phyloP scores from a whole-genome alignment of 2,113 vertebrate species.

The Bagarius yarrelli region DNA sequence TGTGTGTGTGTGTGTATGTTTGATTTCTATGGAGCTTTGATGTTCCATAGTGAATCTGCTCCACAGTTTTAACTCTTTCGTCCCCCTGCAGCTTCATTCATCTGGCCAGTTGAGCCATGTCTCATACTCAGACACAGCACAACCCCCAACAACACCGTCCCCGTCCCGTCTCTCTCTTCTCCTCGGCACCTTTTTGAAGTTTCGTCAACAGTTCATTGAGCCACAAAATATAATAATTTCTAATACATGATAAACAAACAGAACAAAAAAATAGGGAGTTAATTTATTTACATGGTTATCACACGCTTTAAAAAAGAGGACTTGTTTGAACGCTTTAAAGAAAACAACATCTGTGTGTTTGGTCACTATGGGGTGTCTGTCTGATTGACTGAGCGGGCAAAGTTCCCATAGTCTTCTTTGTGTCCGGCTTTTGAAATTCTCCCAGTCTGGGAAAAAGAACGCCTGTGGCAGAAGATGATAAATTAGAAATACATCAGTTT shows the following conservation, averaged over 20 bases:
- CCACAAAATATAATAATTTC: slow-evolving; percentile 65
- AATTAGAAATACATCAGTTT: slow-evolving; percentile 75
- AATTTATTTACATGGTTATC: slow-evolving; percentile 70
- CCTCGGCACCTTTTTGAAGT: slow-evolving; percentile 86
- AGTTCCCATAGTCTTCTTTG: slow-evolving; percentile 79
- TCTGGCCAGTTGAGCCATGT: slow-evolving; percentile 82
- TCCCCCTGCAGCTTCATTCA: slow-evolving; percentile 91
- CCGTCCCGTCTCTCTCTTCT: slow-evolving; percentile 86
- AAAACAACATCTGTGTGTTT: slow-evolving; percentile 72
- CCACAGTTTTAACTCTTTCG: slow-evolving; percentile 81
- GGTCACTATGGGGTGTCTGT: slow-evolving; percentile 75
- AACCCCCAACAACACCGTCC: slow-evolving; percentile 63
- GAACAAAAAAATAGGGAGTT: slow-evolving; percentile 28
- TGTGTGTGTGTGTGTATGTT: slow-evolving; percentile 10
- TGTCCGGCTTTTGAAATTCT: slow-evolving; percentile 76
- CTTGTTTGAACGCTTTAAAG: slow-evolving; percentile 73
- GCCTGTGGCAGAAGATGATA: slow-evolving; percentile 76
- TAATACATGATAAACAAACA: slow-evolving; percentile 49
- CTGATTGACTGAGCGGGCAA: slow-evolving; percentile 80
- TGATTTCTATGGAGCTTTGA: slow-evolving; percentile 33
- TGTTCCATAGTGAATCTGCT: slow-evolving; percentile 47
- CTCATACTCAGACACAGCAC: slow-evolving; percentile 43
- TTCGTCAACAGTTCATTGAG: slow-evolving; percentile 75
- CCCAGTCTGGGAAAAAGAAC: slow-evolving; percentile 72
- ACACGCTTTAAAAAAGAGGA: slow-evolving; percentile 62